Base-by-base conservation (phyloP, 23 tunicate species). In the Phallusia fumigata region DNA sequence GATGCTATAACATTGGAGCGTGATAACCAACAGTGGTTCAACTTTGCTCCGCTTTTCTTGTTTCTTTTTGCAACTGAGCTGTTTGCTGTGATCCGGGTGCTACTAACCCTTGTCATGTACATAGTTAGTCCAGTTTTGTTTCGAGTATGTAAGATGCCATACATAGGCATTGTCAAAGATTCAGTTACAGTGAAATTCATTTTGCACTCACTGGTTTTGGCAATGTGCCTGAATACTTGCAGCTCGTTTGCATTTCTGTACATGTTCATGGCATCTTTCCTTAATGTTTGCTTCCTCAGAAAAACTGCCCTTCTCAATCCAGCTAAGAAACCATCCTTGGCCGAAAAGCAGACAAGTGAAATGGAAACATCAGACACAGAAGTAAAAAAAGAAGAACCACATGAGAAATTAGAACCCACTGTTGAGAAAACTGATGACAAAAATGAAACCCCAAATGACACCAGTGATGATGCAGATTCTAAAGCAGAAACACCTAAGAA, bases 11-110 rank as follows among this genome's bases (percentile, higher is more conserved):
- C 35, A 33, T 44, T 88, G 35, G 87, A 85, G 26, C 34, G 75
- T 11, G 75, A 80, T 16, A 53, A 81, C 65, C 32, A 64, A 18
- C 64, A 65, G 28, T 93, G 98, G 98, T 93, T 88, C 65, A 35
- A 53, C 28, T 77, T 93, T 31, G 80, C 73, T 53, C 98, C 98
- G 21, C 36, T 93, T 0, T 64, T 88, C 32, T 51, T 82, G 53
- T 93, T 93, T 88, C 76, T 88, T 19, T 88, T 84, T 47, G 90
- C 87, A 0, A 79, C 40, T 28, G 89, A 88, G 64, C 40, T 93
- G 2, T 88, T 84, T 81, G 19, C 86, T 19, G 31, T 93, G 8
- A 13, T 80, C 0, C 36, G 76, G 19, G 32, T 84, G 24, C 0
- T 84, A n/a, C 81, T 53, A 36, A 36, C 50, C 19, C 13, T 22